Base-by-base conservation (phyloP, 2,113 vertebrate species). In the Lepus timidus region DNA sequence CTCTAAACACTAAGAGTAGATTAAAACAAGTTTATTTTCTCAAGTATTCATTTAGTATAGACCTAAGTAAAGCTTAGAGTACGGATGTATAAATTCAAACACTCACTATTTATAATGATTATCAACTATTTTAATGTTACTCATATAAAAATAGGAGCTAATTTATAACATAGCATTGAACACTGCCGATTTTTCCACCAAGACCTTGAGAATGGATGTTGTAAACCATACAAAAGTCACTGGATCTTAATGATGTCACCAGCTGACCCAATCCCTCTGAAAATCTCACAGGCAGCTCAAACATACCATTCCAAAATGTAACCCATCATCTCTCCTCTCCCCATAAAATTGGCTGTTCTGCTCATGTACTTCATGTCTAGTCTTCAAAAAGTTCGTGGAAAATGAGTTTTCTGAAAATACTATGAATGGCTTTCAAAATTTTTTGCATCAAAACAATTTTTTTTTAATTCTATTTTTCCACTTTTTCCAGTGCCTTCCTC, bases 181-280 rank as follows among this genome's bases (percentile, higher is more conserved):
- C 20, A 79, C 49, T 87, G 23, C 29, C 16, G 52, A 71, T 74
- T 90, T 84, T 92, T 70, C 86, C 68, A 79, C 39, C 78, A 58
- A 75, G 31, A 33, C 90, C 52, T 75, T 25, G 17, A 85, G 93
- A 68, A 13, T 86, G 27, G 1, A 62, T 61, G 5, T 62, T 83
- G 88, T 20, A 88, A 94, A 88, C 17, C 61, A 6, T 17, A 11
- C 23, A 71, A 87, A 88, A 88, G 67, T 0, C 4, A 52, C 9
- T 61, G 51, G 25, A 52, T 49, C 55, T 55, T 81, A 61, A 75
- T 51, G 22, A 23, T 36, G 6, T 12, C 12, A 65, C 52, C 55
- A 36, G 33, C 2, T n/a, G 36, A 58, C 49, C 31, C 6, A 22
- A 1, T 39, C 22, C 25, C 65, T n/a, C 61, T 55, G 33, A 64